These are phyloP conservation scores for Lipotes vexillifer DNA, from an alignment of 2,113 vertebrate genomes.

Conservation along the genomic window DNA sequence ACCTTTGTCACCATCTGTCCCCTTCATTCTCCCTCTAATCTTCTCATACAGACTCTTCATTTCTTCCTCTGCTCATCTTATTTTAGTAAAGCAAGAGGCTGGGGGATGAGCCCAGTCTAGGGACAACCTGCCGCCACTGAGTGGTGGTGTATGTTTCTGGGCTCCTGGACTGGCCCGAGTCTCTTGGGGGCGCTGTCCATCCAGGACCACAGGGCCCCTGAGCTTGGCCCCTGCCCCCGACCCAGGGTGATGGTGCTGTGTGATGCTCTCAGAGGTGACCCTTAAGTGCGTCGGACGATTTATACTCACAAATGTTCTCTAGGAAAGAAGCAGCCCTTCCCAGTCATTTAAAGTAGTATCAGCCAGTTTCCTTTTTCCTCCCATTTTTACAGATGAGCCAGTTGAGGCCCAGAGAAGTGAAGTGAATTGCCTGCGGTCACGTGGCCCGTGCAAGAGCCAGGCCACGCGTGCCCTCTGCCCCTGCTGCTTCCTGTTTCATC, in stretches of 20 bases:
- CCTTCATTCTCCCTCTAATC: background rate
- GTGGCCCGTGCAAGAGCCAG: too few species aligned
- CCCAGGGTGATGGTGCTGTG: background rate
- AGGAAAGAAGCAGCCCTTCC: background rate
- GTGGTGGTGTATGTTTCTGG: background rate
- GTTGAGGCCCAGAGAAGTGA: background rate
- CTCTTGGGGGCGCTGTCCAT: rapidly evolving
- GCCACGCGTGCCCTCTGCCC: rapidly evolving
- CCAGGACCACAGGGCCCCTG: background rate
- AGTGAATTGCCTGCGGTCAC: background rate
- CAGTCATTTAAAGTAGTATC: background rate
- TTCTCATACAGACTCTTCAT: background rate
- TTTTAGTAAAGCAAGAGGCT: background rate
- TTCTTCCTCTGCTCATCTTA: background rate
- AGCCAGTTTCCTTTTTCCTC: background rate
- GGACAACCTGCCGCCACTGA: background rate
- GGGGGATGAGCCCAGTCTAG: background rate
- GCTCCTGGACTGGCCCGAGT: rapidly evolving
- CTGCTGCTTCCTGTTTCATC: background rate
- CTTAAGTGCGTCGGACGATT: background rate
- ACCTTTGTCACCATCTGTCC: background rate
- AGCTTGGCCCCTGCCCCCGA: background rate
- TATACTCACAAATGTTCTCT: background rate
- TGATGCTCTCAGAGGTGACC: background rate
- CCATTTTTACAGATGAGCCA: background rate